Conservation (phyloP, 1,140 invertebrate species). For the Aphelenchoides fujianensis region DNA sequence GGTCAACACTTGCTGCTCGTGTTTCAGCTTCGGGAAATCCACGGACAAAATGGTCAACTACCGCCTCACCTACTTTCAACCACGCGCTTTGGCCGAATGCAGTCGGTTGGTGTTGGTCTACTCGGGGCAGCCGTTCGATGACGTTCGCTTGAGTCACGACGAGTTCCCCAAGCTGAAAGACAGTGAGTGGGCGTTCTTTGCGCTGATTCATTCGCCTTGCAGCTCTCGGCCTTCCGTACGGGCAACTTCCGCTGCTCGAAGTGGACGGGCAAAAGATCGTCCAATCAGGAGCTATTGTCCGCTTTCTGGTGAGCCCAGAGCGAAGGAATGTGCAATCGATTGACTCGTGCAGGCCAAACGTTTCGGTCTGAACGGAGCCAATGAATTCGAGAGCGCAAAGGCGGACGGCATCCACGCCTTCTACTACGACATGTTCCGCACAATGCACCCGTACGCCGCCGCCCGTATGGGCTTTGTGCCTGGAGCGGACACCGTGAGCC, state of each 20-base stretch:
- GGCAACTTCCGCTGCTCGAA: constrained; percentile 33
- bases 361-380: constrained; percentile 26
- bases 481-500: constrained; percentile 1
- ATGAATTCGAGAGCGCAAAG: constrained; percentile 27
- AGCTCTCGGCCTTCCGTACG: constrained; percentile 29
- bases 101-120: constrained; percentile 27
- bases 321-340: no score
- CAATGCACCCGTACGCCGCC: not conserved
- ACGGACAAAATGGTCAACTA: constrained; percentile 26
- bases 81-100: constrained; percentile 21
- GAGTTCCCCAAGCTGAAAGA: constrained; percentile 23
- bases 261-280: constrained; percentile 29
- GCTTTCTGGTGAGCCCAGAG: no score
- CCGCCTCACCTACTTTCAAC: constrained; percentile 24
- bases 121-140: constrained; percentile 25
- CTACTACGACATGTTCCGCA: no score
- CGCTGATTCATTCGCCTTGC: not conserved
- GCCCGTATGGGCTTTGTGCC: not conserved
- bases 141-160: constrained; percentile 24
- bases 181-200: not conserved
- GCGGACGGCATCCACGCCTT: constrained; percentile 19
- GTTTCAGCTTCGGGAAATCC: no score
- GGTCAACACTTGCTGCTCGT: no score
- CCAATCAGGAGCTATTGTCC: constrained; percentile 28
- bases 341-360: no score